phyloP scores from a whole-genome alignment of 2,113 vertebrate genomes.

The Naja naja region DNA sequence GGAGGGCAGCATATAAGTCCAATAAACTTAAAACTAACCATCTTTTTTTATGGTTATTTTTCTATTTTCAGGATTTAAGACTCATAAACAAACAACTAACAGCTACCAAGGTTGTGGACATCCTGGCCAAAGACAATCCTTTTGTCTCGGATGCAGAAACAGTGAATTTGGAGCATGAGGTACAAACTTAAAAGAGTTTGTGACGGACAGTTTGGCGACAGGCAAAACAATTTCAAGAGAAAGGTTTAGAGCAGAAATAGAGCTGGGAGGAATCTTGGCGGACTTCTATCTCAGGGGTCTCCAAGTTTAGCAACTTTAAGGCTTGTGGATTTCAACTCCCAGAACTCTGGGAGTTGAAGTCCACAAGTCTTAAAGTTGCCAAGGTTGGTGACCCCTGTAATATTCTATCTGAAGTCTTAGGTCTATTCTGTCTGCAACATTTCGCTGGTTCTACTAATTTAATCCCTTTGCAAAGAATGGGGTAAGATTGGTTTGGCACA shows the following conservation, averaged over 20 bases:
- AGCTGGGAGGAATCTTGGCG: too few relatives aligned
- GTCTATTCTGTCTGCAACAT: background rate
- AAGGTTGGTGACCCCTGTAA: too few relatives aligned
- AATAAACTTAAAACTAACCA: too few relatives aligned
- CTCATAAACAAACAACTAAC: constrained; percentile 79
- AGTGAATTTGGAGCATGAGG: constrained; percentile 81
- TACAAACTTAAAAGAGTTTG: constrained; percentile 40
- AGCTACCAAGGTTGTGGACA: constrained; percentile 67
- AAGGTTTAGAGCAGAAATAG: too few relatives aligned
- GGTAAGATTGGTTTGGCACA: background rate
- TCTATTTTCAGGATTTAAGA: constrained; percentile 74
- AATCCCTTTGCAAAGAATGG: background rate
- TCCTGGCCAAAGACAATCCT: constrained; percentile 73
- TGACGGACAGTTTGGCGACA: background rate
- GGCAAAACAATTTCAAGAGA: background rate
- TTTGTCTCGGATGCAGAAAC: constrained; percentile 39
- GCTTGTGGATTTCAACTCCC: too few relatives aligned
- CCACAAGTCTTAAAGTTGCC: too few relatives aligned
- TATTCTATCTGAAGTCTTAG: background rate
- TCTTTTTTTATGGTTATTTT: too few relatives aligned
- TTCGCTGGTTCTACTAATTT: background rate
- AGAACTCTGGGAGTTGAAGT: too few relatives aligned
- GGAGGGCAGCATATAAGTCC: too few relatives aligned
- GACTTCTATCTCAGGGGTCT: background rate
- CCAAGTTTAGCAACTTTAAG: too few relatives aligned